Evolutionary conservation across 2,113 vertebrate species (phyloP).

Genomic region (Bubalus kerabau): DNA sequence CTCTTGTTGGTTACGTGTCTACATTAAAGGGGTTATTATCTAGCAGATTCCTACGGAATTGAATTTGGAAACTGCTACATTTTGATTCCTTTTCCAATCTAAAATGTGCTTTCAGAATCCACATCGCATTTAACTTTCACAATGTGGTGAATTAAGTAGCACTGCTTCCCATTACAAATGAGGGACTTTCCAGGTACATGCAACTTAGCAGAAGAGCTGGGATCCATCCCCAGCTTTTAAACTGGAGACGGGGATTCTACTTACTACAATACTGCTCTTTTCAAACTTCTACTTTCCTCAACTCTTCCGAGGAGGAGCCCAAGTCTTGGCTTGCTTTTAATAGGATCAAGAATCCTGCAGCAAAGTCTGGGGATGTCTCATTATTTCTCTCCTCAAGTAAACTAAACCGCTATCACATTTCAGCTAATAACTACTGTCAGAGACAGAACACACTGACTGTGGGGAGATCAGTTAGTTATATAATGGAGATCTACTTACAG

Average conservation of each 20-base stretch:
- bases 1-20: not conserved
- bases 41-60: not conserved
- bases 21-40: not conserved
- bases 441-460: not conserved
- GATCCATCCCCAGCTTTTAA: not conserved
- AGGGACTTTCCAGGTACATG: not conserved
- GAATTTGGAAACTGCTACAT: not conserved
- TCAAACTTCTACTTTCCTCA: not conserved
- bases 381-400: not conserved
- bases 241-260: fast-evolving
- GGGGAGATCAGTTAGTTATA: not conserved
- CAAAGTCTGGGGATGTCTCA: not conserved
- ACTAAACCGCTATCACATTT: not conserved
- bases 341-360: not conserved
- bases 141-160: not conserved
- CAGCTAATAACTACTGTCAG: not conserved
- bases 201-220: not conserved
- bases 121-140: not conserved
- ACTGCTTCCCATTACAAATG: not conserved
- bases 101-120: not conserved
- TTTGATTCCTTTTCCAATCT: not conserved
- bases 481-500: slow-evolving; percentile 3
- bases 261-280: not conserved
- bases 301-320: not conserved
- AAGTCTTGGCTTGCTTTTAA: not conserved